Percentiles rank a stretch among this genome's conserved stretches.
Evolutionary conservation across 2,113 vertebrate genomes (phyloP).

Genomic region (Artemisiospiza belli): DNA sequence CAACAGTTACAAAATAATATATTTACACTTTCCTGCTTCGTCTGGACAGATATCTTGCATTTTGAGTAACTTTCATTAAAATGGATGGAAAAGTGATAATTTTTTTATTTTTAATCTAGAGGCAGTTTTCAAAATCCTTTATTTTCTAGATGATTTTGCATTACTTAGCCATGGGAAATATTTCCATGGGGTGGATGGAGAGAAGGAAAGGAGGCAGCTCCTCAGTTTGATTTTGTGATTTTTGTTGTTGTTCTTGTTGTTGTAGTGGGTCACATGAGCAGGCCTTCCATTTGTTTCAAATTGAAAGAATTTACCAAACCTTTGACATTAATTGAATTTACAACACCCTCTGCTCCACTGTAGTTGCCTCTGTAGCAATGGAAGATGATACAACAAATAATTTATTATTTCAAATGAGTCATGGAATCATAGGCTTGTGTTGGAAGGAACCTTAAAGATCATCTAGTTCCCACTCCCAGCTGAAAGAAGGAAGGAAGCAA

Average conservation of each 20-base stretch:
- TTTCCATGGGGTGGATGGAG: rapidly evolving
- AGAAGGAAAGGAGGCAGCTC: background rate
- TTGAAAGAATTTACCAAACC: background rate
- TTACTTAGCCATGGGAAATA: background rate
- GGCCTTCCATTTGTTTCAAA: background rate
- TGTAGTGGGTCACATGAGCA: background rate
- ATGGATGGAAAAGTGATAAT: background rate
- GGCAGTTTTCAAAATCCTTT: background rate
- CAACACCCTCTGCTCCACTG: background rate
- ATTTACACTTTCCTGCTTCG: background rate
- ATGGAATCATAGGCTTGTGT: background rate
- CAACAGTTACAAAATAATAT: background rate
- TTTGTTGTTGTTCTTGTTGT: background rate
- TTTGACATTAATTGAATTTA: background rate
- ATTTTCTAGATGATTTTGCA: background rate
- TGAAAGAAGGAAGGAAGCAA: background rate
- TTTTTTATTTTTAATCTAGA: background rate
- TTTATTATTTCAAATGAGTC: background rate
- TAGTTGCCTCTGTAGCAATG: background rate
- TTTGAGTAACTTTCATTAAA: background rate
- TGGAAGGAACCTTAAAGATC: background rate
- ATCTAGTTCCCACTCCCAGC: background rate
- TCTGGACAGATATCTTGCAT: background rate
- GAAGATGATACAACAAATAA: background rate
- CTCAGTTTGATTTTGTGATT: background rate